phyloP scores from a whole-genome alignment of 2,113 vertebrate species.

The Scortum barcoo region DNA sequence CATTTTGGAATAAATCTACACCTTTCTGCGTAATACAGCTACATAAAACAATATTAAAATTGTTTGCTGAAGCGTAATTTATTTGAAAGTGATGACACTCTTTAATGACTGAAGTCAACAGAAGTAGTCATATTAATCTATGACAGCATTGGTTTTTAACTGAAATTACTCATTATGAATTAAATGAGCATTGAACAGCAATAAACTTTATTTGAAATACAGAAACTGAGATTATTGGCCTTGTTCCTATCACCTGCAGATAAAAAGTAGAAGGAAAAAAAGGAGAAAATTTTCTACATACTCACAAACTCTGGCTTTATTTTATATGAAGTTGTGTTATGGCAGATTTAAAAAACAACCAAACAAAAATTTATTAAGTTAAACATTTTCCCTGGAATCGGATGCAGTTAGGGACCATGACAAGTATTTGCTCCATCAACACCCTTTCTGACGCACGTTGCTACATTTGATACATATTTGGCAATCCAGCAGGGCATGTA shows the following conservation, averaged over 20 bases:
- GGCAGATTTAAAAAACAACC: conserved; percentile 28
- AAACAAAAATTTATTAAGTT: conserved; percentile 36
- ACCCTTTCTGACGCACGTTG: conserved; percentile 56
- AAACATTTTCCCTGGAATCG: conserved; percentile 62
- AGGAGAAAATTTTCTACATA: background rate
- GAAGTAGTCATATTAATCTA: conserved; percentile 50
- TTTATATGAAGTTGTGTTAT: conserved; percentile 23
- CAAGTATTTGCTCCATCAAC: conserved; percentile 70
- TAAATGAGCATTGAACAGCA: conserved; percentile 16
- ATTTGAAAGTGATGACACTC: conserved; percentile 81
- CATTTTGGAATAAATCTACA: conserved; percentile 86
- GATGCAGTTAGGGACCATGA: conserved; percentile 55
- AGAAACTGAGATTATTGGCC: conserved; percentile 20
- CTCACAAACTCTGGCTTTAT: conserved; percentile 17
- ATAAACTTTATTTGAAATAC: conserved; percentile 26
- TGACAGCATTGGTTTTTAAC: conserved; percentile 27
- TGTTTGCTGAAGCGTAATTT: conserved; percentile 77
- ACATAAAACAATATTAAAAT: conserved; percentile 82
- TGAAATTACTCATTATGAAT: conserved; percentile 28
- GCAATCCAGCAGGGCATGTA: conserved; percentile 17
- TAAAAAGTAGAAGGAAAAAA: too few relatives aligned
- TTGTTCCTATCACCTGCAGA: conserved; percentile 17
- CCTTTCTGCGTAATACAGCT: conserved; percentile 79
- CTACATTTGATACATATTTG: conserved; percentile 43
- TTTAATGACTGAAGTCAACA: conserved; percentile 69